Evolutionary conservation across 1,140 invertebrate genomes (phyloP).

Genomic region (Cydia amplana): DNA sequence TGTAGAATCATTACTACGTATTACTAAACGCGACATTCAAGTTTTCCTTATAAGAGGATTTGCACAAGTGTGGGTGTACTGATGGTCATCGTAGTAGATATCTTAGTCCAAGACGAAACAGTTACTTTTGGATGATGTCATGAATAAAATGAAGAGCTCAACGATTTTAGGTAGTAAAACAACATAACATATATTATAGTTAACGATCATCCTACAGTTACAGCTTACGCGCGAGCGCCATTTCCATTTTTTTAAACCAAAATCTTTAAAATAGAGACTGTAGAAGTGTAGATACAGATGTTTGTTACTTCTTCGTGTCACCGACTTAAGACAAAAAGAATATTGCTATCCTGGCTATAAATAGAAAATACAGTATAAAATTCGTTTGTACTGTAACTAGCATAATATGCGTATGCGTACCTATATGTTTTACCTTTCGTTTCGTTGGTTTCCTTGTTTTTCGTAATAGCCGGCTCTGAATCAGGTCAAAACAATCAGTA

Average conservation of each 20-base stretch:
- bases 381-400: too few relatives aligned
- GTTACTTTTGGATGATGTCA: slow-evolving; percentile 3
- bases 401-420: too few relatives aligned
- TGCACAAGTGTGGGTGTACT: not conserved
- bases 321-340: too few relatives aligned
- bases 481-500: not conserved
- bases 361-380: too few relatives aligned
- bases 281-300: too few relatives aligned
- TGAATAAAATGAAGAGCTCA: not conserved
- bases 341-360: too few relatives aligned
- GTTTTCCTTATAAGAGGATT: not conserved
- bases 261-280: too few relatives aligned
- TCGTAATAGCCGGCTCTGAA: not conserved
- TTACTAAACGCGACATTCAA: not conserved
- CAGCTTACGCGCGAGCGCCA: too few relatives aligned
- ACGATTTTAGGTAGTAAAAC: not conserved
- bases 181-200: not conserved
- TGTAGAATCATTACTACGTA: not conserved
- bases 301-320: too few relatives aligned
- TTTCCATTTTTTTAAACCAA: too few relatives aligned
- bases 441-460: too few relatives aligned
- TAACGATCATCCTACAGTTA: too few relatives aligned
- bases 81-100: not conserved
- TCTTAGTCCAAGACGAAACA: not conserved
- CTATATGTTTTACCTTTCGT: not conserved